phyloP scores from a whole-genome alignment of 1,140 invertebrate genomes.

The Subanguina moxae region DNA sequence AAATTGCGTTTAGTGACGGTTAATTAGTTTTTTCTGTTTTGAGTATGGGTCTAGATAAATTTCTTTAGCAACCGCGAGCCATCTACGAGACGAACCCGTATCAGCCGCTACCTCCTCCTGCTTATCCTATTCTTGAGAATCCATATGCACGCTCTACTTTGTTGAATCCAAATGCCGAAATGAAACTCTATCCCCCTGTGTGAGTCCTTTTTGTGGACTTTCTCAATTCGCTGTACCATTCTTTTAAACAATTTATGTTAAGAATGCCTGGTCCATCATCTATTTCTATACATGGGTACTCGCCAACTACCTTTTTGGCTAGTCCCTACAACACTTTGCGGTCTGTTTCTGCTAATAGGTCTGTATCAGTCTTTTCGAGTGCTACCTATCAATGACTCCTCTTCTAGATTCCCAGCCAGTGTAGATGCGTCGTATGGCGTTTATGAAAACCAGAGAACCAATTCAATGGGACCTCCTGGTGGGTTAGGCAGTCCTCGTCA shows the following conservation, averaged over 20 bases:
- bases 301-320: slow-evolving; percentile 49
- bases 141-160: slow-evolving; percentile 47
- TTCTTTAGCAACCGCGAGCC: slow-evolving; percentile 51
- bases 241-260: slow-evolving; percentile 1
- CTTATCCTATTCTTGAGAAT: slow-evolving; percentile 55
- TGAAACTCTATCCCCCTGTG: slow-evolving; percentile 58
- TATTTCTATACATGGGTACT: slow-evolving; percentile 51
- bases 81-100: slow-evolving; percentile 56
- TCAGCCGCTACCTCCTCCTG: slow-evolving; percentile 57
- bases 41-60: background rate
- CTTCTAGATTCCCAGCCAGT: slow-evolving; percentile 24
- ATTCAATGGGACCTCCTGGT: slow-evolving; percentile 25
- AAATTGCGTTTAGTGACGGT: slow-evolving; percentile 12
- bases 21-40: background rate
- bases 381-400: slow-evolving; percentile 7
- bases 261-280: slow-evolving; percentile 59
- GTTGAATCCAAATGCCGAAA: slow-evolving; percentile 52
- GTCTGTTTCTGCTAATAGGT: slow-evolving; percentile 52
- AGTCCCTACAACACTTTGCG: slow-evolving; percentile 58
- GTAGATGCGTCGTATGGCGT: slow-evolving; percentile 18
- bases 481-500: slow-evolving; percentile 17
- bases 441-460: slow-evolving; percentile 15
- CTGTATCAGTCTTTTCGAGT: slow-evolving; percentile 1
- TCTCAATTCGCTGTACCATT: slow-evolving; percentile 11
- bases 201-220: slow-evolving; percentile 27